Percentiles rank a stretch among this genome's conserved stretches.
Evolutionary conservation across 2,797 vertebrate species (phyloP).

Genomic region (Astyanax mexicanus): DNA sequence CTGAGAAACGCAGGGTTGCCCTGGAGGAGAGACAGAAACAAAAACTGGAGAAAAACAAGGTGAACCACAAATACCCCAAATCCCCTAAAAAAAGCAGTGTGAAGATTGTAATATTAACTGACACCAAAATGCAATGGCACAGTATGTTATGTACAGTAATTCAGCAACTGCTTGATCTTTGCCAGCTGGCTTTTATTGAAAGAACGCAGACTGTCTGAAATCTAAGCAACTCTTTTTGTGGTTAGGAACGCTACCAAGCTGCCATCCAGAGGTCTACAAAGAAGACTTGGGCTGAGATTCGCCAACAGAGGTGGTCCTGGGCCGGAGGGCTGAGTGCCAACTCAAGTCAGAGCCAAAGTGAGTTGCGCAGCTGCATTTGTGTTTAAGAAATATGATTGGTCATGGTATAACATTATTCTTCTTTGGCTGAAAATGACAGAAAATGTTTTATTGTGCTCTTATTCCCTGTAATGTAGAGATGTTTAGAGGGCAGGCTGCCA

Average conservation of each 20-base stretch:
- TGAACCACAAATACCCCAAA: constrained; percentile 55
- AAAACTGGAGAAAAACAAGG: constrained; percentile 97
- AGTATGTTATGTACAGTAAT: neutral
- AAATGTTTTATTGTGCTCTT: neutral
- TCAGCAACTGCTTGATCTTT: neutral
- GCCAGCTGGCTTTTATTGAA: neutral
- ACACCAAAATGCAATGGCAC: neutral
- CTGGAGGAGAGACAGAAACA: constrained; percentile 93
- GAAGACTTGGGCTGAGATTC: constrained; percentile 98
- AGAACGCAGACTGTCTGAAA: neutral
- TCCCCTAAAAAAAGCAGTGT: neutral
- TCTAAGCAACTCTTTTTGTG: constrained; percentile 10
- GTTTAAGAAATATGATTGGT: neutral
- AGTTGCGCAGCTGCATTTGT: constrained; percentile 54
- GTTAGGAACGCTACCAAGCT: constrained; percentile 93
- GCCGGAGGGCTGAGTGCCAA: constrained; percentile 88
- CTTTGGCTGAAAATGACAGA: neutral
- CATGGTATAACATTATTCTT: neutral
- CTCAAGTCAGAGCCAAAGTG: constrained; percentile 84
- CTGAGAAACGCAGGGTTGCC: constrained; percentile 86
- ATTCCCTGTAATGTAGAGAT: neutral
- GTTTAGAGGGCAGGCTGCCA: neutral
- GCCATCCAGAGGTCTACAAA: constrained; percentile 91
- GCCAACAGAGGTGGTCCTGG: constrained; percentile 97
- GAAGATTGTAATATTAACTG: constrained; percentile 8